A percentile compares a stretch with the other conserved stretches of the same genome.
Conservation (phyloP, 2,797 vertebrate genomes). For the Macropus fuliginosus region DNA sequence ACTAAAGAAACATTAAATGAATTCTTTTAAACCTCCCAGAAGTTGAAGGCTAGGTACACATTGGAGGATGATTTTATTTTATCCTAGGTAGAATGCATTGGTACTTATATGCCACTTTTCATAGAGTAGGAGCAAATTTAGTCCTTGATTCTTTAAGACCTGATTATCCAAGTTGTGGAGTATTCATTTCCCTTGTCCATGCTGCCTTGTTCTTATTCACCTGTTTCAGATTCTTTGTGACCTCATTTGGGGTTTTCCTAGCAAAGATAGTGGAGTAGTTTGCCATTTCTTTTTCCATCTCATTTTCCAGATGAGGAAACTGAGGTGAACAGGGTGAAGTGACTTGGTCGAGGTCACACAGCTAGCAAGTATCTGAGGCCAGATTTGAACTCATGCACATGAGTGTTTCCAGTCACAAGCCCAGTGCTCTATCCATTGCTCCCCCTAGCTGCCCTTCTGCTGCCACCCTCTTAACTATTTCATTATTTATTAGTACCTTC, state of each 20-base stretch:
- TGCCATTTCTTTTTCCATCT: not conserved
- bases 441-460: not conserved
- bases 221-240: not conserved
- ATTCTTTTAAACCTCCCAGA: not conserved
- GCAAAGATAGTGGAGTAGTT: not conserved
- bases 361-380: not conserved
- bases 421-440: rapidly evolving
- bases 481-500: not conserved
- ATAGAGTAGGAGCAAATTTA: not conserved
- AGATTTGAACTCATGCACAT: not conserved
- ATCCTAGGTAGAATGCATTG: not conserved
- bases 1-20: not conserved
- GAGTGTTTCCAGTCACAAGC: not conserved
- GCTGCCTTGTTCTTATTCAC: not conserved
- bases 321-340: not conserved
- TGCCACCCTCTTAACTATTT: not conserved
- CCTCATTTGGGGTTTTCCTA: not conserved
- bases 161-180: not conserved
- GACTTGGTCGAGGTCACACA: not conserved
- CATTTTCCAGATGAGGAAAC: not conserved
- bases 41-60: not conserved
- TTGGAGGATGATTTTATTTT: not conserved
- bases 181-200: not conserved
- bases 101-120: not conserved
- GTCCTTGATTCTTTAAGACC: not conserved